Percentiles rank a stretch among this genome's conserved stretches.
These are phyloP conservation scores for Okapia johnstoni DNA, from an alignment of 2,113 vertebrate genomes.

Conservation along the genomic window DNA sequence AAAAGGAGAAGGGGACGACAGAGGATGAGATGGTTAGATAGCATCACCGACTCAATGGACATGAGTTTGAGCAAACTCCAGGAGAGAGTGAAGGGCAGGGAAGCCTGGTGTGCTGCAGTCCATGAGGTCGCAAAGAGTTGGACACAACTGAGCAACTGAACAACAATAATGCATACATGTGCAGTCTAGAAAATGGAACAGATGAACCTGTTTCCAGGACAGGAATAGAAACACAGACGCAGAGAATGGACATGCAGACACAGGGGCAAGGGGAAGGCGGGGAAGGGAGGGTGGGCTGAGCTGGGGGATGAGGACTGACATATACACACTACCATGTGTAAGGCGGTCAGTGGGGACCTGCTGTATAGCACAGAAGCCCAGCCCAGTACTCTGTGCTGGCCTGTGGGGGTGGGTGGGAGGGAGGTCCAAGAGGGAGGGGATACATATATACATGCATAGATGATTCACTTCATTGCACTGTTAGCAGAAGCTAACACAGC, in stretches of 20 bases:
- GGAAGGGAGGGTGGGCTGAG: neutral
- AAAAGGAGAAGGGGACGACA: neutral
- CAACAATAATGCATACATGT: neutral
- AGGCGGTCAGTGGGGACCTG: neutral
- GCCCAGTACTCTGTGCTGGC: neutral
- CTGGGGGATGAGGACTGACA: neutral
- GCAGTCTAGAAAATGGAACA: neutral
- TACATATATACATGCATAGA: neutral
- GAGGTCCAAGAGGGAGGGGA: neutral
- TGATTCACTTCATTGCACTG: neutral
- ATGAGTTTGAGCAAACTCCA: neutral
- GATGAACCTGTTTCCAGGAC: neutral
- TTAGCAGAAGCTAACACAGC: neutral
- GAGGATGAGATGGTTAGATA: neutral
- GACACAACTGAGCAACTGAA: neutral
- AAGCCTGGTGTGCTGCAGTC: neutral
- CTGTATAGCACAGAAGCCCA: neutral
- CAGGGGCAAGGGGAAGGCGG: neutral
- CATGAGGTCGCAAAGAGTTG: neutral
- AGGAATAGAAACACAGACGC: neutral
- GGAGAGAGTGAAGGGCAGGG: neutral
- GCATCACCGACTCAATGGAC: neutral
- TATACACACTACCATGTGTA: neutral
- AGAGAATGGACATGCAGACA: neutral
- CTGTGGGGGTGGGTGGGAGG: neutral